Base-by-base conservation (phyloP, 2,888 invertebrate species). In the Allophyes oxyacanthae region DNA sequence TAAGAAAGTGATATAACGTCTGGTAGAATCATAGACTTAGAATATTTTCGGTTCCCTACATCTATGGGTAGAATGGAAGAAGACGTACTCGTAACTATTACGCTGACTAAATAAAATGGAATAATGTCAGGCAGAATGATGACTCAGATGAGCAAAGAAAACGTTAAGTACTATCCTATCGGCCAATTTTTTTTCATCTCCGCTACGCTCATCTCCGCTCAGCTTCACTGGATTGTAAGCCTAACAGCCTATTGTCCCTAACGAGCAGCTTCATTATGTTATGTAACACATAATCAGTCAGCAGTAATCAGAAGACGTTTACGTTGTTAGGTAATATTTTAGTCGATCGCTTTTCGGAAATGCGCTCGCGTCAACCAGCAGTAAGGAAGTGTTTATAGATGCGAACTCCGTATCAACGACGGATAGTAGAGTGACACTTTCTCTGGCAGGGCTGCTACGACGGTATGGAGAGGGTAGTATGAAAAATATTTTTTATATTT, bases 361-460 rank as follows among this genome's bases (percentile, higher is more conserved):
- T 61, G 59, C 65, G 64, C 42, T 15, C 26, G 53, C 43, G 49
- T 33, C 30, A 5, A 15, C 32, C 38, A 6, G 51, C 65, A 54
- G 48, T 61, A 25, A 77, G 78, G 78, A 78, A 77, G 66, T 76
- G 62, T 62, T 77, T 77, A 38, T 53, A 41, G 54, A 77, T 78
- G 75, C 76, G 38, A 32, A 40, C 36, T 44, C 42, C 71, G 77
- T 75, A 67, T 60, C 45, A 54, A 44, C 52, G 40, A 48, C 58
- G 26, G 11, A 49, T 49, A 32, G 10, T 40, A 7, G 53, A 44
- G 38, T 40, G 60, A 65, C 57, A 63, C 72, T 77, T 76, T 76
- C 75, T 50, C 66, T 51, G 26, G 1, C 13, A 75, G 75, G 78
- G 78, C 46, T 77, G 63, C 4, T 38, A 36, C 28, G 0, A 6